These are phyloP conservation scores for Oreochromis mossambicus DNA, from an alignment of 2,797 vertebrate genomes.

Conservation along the genomic window DNA sequence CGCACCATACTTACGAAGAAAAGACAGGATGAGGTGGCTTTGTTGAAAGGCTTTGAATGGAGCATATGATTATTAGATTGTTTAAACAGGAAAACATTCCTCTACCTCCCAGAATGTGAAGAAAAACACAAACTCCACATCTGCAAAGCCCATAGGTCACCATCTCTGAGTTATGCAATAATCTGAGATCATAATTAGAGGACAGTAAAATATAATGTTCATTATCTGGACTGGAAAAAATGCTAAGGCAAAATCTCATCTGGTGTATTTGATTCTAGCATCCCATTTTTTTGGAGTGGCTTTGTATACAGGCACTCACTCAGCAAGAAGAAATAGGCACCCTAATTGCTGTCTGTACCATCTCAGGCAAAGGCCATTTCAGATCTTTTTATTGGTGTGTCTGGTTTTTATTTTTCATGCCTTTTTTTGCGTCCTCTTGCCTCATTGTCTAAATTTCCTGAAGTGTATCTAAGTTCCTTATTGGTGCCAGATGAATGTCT, in stretches of 20 bases:
- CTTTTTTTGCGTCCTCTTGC: not conserved
- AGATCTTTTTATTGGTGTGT: conserved; percentile 33
- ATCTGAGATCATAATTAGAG: conserved; percentile 67
- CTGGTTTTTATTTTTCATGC: conserved; percentile 45
- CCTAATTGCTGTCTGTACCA: conserved; percentile 63
- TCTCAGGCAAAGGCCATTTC: conserved; percentile 16
- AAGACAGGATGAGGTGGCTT: conserved; percentile 21
- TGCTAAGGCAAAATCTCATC: conserved; percentile 55
- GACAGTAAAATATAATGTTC: conserved; percentile 71
- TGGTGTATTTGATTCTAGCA: conserved; percentile 49
- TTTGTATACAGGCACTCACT: conserved; percentile 52
- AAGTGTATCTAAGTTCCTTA: conserved; percentile 38
- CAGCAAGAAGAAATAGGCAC: conserved; percentile 47
- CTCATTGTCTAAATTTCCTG: conserved; percentile 16
- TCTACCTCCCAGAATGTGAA: not conserved
- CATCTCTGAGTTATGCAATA: conserved; percentile 57
- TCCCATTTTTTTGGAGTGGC: conserved; percentile 48
- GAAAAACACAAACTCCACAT: not conserved
- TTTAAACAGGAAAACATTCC: not conserved
- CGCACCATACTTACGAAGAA: conserved; percentile 24
- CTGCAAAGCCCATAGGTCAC: not conserved
- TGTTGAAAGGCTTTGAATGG: not conserved
- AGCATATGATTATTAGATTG: not conserved
- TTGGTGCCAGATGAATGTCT: conserved; percentile 70
- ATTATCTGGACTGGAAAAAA: conserved; percentile 75